These are phyloP conservation scores for Coturnix japonica DNA, from an alignment of 2,113 vertebrate genomes.

Conservation along the genomic window DNA sequence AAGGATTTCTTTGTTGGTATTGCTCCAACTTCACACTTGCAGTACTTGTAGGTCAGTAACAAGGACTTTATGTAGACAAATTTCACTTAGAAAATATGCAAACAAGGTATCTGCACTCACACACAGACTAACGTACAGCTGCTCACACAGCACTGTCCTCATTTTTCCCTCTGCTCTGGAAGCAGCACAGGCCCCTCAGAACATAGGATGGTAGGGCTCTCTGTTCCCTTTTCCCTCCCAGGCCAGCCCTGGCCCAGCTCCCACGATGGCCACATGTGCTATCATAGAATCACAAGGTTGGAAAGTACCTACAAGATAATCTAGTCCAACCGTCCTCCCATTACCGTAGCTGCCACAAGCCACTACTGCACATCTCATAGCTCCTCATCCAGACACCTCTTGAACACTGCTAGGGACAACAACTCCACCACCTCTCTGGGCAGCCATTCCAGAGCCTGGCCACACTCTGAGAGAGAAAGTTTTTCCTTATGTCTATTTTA, in stretches of 20 bases:
- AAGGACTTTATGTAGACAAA: not conserved
- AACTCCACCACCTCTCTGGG: too few relatives aligned
- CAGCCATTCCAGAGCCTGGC: too few relatives aligned
- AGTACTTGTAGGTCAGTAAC: not conserved
- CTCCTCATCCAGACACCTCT: too few relatives aligned
- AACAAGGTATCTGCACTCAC: not conserved
- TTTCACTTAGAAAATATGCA: not conserved
- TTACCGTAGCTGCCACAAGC: too few relatives aligned
- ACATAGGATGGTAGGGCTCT: fast-evolving
- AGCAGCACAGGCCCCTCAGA: fast-evolving
- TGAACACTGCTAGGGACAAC: too few relatives aligned
- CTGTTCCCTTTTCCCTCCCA: not conserved
- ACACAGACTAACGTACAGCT: not conserved
- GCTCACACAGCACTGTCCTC: not conserved
- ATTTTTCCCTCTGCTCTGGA: not conserved
- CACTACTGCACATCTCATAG: too few relatives aligned
- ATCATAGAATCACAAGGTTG: too few relatives aligned
- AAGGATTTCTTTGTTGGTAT: not conserved
- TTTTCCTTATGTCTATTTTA: too few relatives aligned
- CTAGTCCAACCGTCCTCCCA: too few relatives aligned
- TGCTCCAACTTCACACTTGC: not conserved
- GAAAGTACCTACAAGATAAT: too few relatives aligned
- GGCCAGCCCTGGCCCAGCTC: not conserved
- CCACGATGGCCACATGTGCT: not conserved
- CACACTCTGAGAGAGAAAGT: too few relatives aligned